These are phyloP conservation scores for Nasonia giraulti DNA, from an alignment of 1,140 invertebrate genomes.

Conservation along the genomic window DNA sequence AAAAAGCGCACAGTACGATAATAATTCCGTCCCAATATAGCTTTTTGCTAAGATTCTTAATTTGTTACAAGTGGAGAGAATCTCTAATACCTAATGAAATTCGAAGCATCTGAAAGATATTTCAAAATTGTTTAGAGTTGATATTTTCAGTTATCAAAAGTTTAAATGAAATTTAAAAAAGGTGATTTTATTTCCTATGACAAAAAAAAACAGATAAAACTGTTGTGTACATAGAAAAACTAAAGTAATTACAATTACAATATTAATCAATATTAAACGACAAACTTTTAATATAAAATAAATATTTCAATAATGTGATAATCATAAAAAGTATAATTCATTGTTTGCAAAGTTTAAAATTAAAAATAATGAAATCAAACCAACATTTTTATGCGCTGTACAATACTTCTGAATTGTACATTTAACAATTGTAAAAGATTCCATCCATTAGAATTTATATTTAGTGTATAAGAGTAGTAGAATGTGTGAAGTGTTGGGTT, in stretches of 20 bases:
- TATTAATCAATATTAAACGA: background rate
- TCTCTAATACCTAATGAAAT: slow-evolving; percentile 25
- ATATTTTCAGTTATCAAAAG: background rate
- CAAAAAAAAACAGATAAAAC: background rate
- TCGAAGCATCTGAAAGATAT: slow-evolving; percentile 1
- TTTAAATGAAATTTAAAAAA: background rate
- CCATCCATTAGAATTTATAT: slow-evolving; percentile 29
- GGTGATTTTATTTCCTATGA: background rate
- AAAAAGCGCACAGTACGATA: background rate
- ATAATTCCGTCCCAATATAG: slow-evolving; percentile 39
- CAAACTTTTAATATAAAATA: background rate
- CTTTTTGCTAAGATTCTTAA: slow-evolving; percentile 18
- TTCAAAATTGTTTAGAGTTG: background rate
- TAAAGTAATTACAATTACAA: background rate
- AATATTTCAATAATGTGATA: slow-evolving; percentile 1
- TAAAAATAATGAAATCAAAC: too few species aligned
- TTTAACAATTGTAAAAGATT: slow-evolving; percentile 1
- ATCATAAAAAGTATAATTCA: background rate
- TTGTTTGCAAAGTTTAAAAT: background rate
- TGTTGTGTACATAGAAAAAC: slow-evolving; percentile 11
- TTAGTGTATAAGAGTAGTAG: slow-evolving; percentile 9
- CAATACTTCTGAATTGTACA: background rate
- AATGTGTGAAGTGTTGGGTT: slow-evolving; percentile 35
- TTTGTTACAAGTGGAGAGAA: slow-evolving; percentile 25
- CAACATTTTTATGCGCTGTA: background rate